A percentile compares a stretch with the other conserved stretches of the same genome.
These are phyloP conservation scores for Parascotia fuliginaria DNA, from an alignment of 2,888 invertebrate genomes.

Conservation along the genomic window DNA sequence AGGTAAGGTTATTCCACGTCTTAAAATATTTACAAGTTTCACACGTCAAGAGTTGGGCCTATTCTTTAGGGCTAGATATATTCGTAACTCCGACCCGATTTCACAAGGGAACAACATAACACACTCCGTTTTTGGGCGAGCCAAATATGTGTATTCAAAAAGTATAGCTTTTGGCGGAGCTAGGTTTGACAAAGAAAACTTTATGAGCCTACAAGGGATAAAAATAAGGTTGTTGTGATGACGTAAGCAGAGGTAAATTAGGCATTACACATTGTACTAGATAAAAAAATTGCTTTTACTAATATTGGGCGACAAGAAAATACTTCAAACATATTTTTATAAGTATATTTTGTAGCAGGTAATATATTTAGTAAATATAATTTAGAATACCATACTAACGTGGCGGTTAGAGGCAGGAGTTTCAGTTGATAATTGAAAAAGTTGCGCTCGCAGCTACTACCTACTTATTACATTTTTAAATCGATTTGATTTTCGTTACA, in stretches of 20 bases:
- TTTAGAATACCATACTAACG: too few species aligned
- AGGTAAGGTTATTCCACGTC: conserved; percentile 12
- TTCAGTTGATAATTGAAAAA: too few species aligned
- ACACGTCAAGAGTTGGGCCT: conserved; percentile 28
- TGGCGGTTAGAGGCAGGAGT: too few species aligned
- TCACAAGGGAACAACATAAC: conserved; percentile 12
- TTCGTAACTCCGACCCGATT: conserved; percentile 15
- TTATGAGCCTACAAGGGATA: conserved; percentile 1
- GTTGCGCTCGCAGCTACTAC: too few species aligned
- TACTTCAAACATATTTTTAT: not conserved
- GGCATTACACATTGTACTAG: not conserved
- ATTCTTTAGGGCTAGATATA: conserved; percentile 4
- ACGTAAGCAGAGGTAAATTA: not conserved
- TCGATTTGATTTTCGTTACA: too few species aligned
- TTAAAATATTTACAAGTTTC: conserved; percentile 36
- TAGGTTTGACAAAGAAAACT: not conserved
- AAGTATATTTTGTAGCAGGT: too few species aligned
- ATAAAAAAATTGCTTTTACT: not conserved
- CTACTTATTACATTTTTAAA: too few species aligned
- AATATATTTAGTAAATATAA: too few species aligned
- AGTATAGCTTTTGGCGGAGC: conserved; percentile 3
- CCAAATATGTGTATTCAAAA: conserved; percentile 14
- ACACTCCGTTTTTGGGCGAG: conserved; percentile 10
- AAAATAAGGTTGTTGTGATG: not conserved
- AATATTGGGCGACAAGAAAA: too few species aligned